Base-by-base conservation (phyloP, 2,888 invertebrate genomes). In the Papilio demoleus region DNA sequence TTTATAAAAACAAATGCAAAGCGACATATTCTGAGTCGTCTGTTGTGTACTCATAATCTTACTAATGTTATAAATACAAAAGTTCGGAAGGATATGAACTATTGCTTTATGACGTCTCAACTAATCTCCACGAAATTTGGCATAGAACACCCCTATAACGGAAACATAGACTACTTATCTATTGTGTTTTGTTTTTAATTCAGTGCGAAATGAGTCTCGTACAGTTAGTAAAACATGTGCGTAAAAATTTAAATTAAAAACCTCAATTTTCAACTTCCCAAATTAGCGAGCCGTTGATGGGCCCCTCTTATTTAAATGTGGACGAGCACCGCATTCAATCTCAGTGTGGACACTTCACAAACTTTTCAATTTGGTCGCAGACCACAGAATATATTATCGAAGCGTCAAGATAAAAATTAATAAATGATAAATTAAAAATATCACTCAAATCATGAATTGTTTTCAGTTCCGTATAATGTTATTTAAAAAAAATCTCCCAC, bases 351-450 rank as follows among this genome's bases (percentile, higher is more conserved):
- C 73, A 71, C 73, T 64, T 70, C 45, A 38, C 24, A 75, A 78
- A 79, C 77, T 79, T 79, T 79, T 77, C 75, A 77, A 77, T 79
- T 77, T 76, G 74, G 66, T 70, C 64, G 68, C 75, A 72, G 73
- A 73, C 17, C 73, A 42, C 17, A 34, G 77, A 77, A 78, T 77
- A 76, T 76, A 77, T 78, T 77, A 79, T 72, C 71, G 66, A 67
- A 69, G 70, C 75, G 76, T 75, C 76, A 75, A 76, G 74, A 75
- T 74, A 74, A 67, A 72, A 74, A 79, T 78, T 79, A 78, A 75
- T 77, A 74, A 76, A 73, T 71, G 72, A 60, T 68, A 65, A 73
- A 78, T 68, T 71, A 68, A 56, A 74, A 73, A 72, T n/a, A 64
- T 12, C 36, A 59, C 58, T 27, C 47, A 50, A 50, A 59, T 68